These are phyloP conservation scores for Enteromius radiatus DNA, from an alignment of 2,797 vertebrate species.

Conservation along the genomic window DNA sequence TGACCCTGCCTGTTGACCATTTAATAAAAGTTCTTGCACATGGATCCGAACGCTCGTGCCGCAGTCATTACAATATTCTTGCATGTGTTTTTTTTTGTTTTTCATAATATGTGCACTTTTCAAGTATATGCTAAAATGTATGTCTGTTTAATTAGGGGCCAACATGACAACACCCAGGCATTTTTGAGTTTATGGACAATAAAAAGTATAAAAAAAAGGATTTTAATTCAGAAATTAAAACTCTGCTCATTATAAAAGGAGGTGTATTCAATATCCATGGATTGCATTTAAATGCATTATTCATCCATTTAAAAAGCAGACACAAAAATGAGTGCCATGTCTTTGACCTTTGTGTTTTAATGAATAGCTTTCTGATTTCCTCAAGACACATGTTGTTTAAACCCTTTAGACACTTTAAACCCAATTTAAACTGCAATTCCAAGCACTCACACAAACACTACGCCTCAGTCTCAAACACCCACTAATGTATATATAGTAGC, in stretches of 20 bases:
- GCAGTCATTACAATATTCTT: too few species aligned
- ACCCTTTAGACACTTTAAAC: too few species aligned
- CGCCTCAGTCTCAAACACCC: not conserved
- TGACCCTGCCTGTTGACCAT: too few species aligned
- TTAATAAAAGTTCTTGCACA: too few species aligned
- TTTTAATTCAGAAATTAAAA: not conserved
- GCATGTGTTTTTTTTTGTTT: not conserved
- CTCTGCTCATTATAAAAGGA: not conserved
- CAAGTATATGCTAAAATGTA: not conserved
- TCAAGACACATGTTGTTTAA: not conserved
- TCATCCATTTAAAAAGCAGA: not conserved
- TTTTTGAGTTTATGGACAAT: not conserved
- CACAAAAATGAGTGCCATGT: not conserved
- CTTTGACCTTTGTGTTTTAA: not conserved
- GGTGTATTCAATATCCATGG: not conserved
- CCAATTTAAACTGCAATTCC: constrained; percentile 5
- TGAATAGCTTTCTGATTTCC: not conserved
- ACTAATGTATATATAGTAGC: not conserved
- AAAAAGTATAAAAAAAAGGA: not conserved
- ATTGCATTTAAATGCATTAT: not conserved
- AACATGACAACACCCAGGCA: not conserved
- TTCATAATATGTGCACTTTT: not conserved
- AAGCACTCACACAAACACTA: not conserved
- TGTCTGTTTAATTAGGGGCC: not conserved
- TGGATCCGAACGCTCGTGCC: too few species aligned